Conservation (phyloP, 2,797 vertebrate species). For the Geotrypetes seraphini region DNA sequence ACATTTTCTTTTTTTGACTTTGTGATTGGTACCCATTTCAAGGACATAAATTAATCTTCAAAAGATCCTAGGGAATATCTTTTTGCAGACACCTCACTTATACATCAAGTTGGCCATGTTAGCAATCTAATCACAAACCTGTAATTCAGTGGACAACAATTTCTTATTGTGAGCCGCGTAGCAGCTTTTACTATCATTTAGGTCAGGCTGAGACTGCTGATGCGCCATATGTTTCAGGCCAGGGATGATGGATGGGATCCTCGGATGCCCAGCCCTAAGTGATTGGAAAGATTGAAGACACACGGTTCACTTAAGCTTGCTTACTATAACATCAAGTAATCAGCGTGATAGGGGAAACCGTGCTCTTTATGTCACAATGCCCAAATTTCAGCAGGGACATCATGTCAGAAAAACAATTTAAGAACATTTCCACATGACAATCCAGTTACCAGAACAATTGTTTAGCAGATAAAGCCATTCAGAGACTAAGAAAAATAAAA, state of each 20-base stretch:
- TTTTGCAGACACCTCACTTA: slow-evolving; percentile 46
- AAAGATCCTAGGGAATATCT: slow-evolving; percentile 44
- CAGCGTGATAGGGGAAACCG: slow-evolving; percentile 62
- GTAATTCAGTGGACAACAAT: slow-evolving; percentile 61
- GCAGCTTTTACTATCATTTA: slow-evolving; percentile 56
- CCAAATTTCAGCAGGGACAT: slow-evolving; percentile 37
- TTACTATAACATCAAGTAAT: slow-evolving; percentile 77
- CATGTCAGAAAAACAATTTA: slow-evolving; percentile 44
- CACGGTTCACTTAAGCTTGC: slow-evolving; percentile 85
- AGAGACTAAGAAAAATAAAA: slow-evolving; percentile 30
- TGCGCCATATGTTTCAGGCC: slow-evolving; percentile 68
- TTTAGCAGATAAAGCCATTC: slow-evolving; percentile 29
- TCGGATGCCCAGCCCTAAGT: slow-evolving; percentile 81
- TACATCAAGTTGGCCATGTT: slow-evolving; percentile 56
- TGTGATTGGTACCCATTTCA: slow-evolving; percentile 52
- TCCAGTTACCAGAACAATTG: slow-evolving; percentile 37
- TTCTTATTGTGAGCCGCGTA: slow-evolving; percentile 55
- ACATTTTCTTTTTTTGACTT: slow-evolving; percentile 52
- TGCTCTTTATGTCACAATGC: slow-evolving; percentile 41
- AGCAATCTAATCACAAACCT: slow-evolving; percentile 65
- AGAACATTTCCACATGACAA: slow-evolving; percentile 31
- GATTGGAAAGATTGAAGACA: slow-evolving; percentile 88
- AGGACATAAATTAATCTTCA: slow-evolving; percentile 60
- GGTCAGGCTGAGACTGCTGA: slow-evolving; percentile 70
- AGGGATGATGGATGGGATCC: slow-evolving; percentile 81